phyloP scores from a whole-genome alignment of 2,888 invertebrate genomes.

The Stomorhina lunata region DNA sequence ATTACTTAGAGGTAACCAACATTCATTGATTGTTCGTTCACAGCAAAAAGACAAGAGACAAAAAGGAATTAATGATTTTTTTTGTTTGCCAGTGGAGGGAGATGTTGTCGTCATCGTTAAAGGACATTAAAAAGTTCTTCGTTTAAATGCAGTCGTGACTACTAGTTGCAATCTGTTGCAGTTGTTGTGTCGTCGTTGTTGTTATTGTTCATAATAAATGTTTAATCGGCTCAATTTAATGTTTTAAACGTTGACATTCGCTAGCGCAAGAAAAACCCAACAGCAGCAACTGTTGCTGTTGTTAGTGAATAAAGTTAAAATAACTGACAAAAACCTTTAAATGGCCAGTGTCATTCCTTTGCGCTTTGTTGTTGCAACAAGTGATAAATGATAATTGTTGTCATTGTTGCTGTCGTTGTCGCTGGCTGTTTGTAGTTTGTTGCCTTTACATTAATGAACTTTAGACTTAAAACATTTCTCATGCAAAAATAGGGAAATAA shows the following conservation, averaged over 20 bases:
- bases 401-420: constrained; percentile 39
- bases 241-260: constrained; percentile 57
- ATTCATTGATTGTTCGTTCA: background rate
- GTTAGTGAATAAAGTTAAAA: background rate
- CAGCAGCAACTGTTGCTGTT: background rate
- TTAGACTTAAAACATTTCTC: background rate
- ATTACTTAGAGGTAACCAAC: constrained; percentile 8
- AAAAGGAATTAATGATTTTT: background rate
- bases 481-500: background rate
- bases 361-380: constrained; percentile 15
- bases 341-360: constrained; percentile 9
- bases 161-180: constrained; percentile 9
- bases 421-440: no score
- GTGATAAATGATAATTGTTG: constrained; percentile 64
- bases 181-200: background rate
- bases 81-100: background rate
- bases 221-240: constrained; percentile 52
- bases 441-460: background rate
- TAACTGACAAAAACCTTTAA: background rate
- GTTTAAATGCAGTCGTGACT: constrained; percentile 43
- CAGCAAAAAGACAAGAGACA: background rate
- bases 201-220: constrained; percentile 51
- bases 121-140: constrained; percentile 51
- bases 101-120: no score
- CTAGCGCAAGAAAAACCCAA: background rate